A percentile compares a stretch with the other conserved stretches of the same genome.
phyloP scores from a whole-genome alignment of 2,113 vertebrate genomes.

The Emydocephalus ijimae region DNA sequence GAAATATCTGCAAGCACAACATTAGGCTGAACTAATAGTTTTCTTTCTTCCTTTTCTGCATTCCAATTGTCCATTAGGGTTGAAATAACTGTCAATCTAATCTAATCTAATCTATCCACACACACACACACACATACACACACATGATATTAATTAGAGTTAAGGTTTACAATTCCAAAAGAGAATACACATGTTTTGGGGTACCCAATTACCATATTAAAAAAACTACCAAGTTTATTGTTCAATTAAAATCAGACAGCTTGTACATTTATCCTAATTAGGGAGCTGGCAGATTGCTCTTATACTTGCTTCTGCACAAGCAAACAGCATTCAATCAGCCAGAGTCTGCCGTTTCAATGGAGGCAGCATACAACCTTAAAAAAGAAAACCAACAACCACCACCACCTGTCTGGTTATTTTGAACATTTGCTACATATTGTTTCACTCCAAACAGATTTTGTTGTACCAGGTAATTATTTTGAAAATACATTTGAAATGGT shows the following conservation, averaged over 20 bases:
- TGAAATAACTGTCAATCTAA: neutral
- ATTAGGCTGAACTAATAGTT: neutral
- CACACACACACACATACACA: neutral
- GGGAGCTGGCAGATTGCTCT: neutral
- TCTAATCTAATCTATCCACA: neutral
- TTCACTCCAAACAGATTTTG: neutral
- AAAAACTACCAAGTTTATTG: neutral
- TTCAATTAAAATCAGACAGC: neutral
- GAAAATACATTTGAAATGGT: neutral
- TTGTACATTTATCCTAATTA: constrained; percentile 20
- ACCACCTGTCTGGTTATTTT: constrained; percentile 22
- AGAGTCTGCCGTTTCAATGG: neutral
- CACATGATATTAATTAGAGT: neutral
- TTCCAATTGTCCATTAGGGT: neutral
- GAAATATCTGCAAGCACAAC: neutral
- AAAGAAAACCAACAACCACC: neutral
- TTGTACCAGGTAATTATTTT: neutral
- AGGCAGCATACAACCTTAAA: neutral
- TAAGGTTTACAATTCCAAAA: neutral
- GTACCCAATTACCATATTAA: neutral
- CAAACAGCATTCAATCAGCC: neutral
- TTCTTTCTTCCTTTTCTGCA: neutral
- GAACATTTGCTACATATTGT: neutral
- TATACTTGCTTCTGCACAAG: neutral
- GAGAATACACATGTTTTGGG: neutral